phyloP scores from a whole-genome alignment of 2,113 vertebrate species.

The Channa maculata region DNA sequence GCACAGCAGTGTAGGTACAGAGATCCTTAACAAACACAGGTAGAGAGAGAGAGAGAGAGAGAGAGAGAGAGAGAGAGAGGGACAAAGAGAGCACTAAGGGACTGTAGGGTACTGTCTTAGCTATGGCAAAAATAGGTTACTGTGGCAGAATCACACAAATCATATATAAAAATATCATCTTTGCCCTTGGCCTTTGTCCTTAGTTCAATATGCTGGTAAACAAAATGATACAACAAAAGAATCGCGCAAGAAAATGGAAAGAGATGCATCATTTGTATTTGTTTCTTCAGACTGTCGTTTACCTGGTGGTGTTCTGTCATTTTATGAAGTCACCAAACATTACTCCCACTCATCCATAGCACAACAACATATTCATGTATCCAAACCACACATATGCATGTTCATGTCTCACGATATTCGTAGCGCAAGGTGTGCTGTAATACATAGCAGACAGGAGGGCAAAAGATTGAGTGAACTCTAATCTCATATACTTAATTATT shows the following conservation, averaged over 20 bases:
- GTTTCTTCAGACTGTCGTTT: constrained; percentile 9
- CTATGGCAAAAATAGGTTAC: constrained; percentile 39
- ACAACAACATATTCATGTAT: not conserved
- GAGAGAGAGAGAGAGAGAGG: not conserved
- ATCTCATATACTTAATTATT: constrained; percentile 63
- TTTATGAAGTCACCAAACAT: constrained; percentile 26
- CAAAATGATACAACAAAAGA: not conserved
- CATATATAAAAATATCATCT: constrained; percentile 25
- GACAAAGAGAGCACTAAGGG: not conserved
- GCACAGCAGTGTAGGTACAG: not conserved
- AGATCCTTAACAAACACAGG: not conserved
- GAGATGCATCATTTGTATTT: not conserved
- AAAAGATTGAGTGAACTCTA: constrained; percentile 49
- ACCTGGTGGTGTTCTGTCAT: constrained; percentile 16
- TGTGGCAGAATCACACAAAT: constrained; percentile 39
- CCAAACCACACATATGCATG: not conserved
- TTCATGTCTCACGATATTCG: not conserved
- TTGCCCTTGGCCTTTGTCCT: constrained; percentile 20
- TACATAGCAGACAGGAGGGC: constrained; percentile 3
- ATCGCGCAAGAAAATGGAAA: not conserved
- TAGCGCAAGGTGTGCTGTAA: constrained; percentile 20
- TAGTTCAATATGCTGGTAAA: not conserved
- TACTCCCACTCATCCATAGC: constrained; percentile 1
- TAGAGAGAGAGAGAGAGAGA: not conserved
- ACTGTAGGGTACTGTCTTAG: not conserved